A percentile compares a stretch with the other conserved stretches of the same genome.
Evolutionary conservation across 2,113 vertebrate genomes (phyloP).

Genomic region (Tragelaphus strepsiceros): DNA sequence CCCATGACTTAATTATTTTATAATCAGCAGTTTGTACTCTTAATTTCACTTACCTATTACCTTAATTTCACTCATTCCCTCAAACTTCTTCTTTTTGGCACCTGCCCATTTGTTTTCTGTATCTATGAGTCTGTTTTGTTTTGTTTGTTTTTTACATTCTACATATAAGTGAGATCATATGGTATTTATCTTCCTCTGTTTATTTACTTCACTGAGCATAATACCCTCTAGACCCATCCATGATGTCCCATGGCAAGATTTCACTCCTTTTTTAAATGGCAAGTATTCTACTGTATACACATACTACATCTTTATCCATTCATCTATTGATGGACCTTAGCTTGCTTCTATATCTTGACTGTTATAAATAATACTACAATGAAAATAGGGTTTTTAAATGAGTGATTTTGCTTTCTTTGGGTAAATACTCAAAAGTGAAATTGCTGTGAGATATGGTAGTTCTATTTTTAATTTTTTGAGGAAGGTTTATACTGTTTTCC

Average conservation of each 20-base stretch:
- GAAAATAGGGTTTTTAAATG: not conserved
- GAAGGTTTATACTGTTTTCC: not conserved
- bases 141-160: not conserved
- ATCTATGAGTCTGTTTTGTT: not conserved
- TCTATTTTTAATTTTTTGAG: not conserved
- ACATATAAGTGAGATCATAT: not conserved
- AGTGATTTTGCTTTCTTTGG: not conserved
- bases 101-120: not conserved
- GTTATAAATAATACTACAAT: not conserved
- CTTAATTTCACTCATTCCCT: not conserved
- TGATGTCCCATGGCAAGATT: not conserved
- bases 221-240: not conserved
- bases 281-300: not conserved
- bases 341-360: not conserved
- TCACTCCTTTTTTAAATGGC: not conserved
- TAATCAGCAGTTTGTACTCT: not conserved
- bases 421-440: not conserved
- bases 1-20: not conserved
- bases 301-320: not conserved
- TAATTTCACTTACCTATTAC: not conserved
- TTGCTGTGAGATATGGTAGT: not conserved
- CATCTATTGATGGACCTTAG: not conserved
- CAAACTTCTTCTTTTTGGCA: not conserved
- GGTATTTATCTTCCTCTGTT: not conserved
- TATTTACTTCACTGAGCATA: not conserved